phyloP scores from a whole-genome alignment of 2,797 vertebrate genomes.

The Neosilurus mollespiculum region DNA sequence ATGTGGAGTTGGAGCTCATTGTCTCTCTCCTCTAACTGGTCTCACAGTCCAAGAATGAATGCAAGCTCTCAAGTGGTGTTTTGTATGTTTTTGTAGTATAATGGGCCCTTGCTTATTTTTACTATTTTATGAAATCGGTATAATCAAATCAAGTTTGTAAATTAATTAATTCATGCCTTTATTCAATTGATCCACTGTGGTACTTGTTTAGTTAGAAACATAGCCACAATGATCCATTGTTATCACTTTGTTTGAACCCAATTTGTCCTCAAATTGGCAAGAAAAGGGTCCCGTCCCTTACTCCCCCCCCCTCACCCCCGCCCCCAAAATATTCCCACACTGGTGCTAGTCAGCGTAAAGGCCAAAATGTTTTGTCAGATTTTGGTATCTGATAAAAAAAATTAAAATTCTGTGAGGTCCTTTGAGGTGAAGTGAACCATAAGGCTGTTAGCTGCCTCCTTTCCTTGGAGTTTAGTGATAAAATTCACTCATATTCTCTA shows the following conservation, averaged over 20 bases:
- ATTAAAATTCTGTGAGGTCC: neutral
- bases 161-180: neutral
- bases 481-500: neutral
- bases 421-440: neutral
- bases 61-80: neutral
- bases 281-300: neutral
- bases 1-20: neutral
- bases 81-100: neutral
- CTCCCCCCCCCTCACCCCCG: no score
- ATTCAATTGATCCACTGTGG: neutral
- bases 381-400: neutral
- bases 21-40: neutral
- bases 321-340: neutral
- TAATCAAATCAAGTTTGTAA: neutral
- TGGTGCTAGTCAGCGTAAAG: neutral
- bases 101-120: neutral
- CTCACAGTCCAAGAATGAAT: neutral
- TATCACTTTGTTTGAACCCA: neutral
- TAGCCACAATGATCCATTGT: neutral
- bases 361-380: neutral
- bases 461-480: neutral
- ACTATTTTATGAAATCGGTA: neutral
- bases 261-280: conserved; percentile 2
- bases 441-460: neutral
- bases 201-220: neutral